Evolutionary conservation across 2,888 invertebrate genomes (phyloP), one percentile per base, ranked within the genome.

Genomic region (Ornithoptera priamus): DNA sequence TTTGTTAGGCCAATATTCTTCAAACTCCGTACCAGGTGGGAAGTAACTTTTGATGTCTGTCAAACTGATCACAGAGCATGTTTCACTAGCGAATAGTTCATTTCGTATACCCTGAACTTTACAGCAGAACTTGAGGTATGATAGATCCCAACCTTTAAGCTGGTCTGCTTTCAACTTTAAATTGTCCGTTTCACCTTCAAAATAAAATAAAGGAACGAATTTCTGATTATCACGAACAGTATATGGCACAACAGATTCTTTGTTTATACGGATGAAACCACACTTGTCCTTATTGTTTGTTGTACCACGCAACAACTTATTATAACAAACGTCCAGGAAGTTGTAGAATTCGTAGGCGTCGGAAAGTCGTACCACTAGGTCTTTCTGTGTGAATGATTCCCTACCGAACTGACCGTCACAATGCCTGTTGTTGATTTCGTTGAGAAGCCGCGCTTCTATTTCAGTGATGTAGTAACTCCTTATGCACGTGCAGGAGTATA

Each of bases 1-100:
- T 89, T 97, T 97, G 83, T 96, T 96, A 0, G 98, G 98, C 98
- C 98, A 98, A 86, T 97, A 98, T 80, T 97, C 97, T 84, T 98
- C 97, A 82, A 98, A 98, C 77, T 96, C 95, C 0, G 97, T 97
- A 36, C 97, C 97, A 12, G 96, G 96, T 0, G 97, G 97, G 80
- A 98, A 97, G 83, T 97, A 97, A 85, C 96, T 96, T 84, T 97
- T 97, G 78, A 98, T 97, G 88, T 98, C 97, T 58, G 96, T 95
- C 77, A 98, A 93, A 92, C 97, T 97, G 72, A 98, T 97, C 79
- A 97, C 97, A 68, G 96, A 96, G 87, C 97, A 97, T 15, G 97
- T 96, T 82, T 97, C 97, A 93, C 97, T 97, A 24, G 97, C 97
- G 88, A 98, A 97, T 71, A 98, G 89, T 91, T 98, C 97, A 82